Evolutionary conservation across 2,888 invertebrate species (phyloP), one percentile per base, ranked within the genome.

Genomic region (Acronicta aceris): DNA sequence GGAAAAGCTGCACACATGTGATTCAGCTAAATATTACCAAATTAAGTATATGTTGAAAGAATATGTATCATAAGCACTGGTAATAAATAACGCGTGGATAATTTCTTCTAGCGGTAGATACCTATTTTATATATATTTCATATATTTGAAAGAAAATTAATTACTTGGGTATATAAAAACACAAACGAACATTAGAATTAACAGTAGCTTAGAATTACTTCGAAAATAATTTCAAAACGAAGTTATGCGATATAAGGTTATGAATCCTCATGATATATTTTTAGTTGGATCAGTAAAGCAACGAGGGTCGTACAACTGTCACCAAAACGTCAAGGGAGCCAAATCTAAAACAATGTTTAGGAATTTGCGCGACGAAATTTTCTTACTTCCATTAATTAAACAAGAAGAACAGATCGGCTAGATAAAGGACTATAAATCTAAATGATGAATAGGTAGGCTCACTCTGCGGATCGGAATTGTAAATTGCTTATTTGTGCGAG

Each of bases 351-450:
- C 68, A 69, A 75, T 74, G 72, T 72, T 74, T 70, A 69, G 74
- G 81, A 81, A 82, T 79, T 76, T 72, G 66, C 76, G 79, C 76
- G 84, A 82, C 82, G 82, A 85, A 86, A 88, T 86, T 86, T 87
- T 89, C 91, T 89, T 88, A 83, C 88, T 88, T 88, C 87, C 91
- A 91, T 92, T 92, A 92, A 93, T 93, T 93, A 93, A 92, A 92
- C 92, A 91, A 88, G 89, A 91, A 87, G 89, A 91, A 87, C 89
- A 92, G 91, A 92, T 92, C 86, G 89, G 84, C 86, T 88, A 90
- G 92, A 92, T 93, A 92, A 90, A 89, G 86, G 89, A 88, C 92
- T 84, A 93, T 94, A 93, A 94, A 93, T 94, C 94, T 93, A 85
- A 92, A 92, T 93, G 93, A 94, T 91, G 90, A 91, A 94, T 93